A percentile compares a stretch with the other conserved stretches of the same genome.
These are phyloP conservation scores for Gymnopithys bicolor DNA, from an alignment of 2,797 vertebrate species.

Conservation along the genomic window DNA sequence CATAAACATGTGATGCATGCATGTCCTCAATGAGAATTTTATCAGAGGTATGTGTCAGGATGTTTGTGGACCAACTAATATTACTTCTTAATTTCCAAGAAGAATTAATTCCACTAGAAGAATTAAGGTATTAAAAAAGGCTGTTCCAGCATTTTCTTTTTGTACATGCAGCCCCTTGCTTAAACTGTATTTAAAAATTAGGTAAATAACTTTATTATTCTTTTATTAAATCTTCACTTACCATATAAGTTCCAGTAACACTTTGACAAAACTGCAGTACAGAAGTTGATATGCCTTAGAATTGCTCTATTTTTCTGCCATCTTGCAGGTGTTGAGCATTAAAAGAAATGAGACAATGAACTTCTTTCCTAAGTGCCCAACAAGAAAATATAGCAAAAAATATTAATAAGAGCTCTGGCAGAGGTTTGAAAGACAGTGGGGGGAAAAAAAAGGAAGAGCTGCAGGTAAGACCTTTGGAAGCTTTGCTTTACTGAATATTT, in stretches of 20 bases:
- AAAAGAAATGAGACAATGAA: not conserved
- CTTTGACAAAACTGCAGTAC: not conserved
- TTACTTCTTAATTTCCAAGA: not conserved
- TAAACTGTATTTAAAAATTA: not conserved
- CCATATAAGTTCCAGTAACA: not conserved
- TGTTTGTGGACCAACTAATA: not conserved
- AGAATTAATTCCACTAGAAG: not conserved
- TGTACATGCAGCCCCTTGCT: not conserved
- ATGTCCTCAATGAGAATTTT: not conserved
- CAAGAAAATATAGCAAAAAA: not conserved
- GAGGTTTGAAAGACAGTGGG: not conserved
- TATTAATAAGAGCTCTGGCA: not conserved
- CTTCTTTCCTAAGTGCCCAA: not conserved
- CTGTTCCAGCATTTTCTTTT: not conserved
- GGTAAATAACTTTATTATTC: not conserved
- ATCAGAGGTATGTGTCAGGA: not conserved
- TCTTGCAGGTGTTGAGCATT: not conserved
- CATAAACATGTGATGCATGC: not conserved
- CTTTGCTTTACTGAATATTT: constrained; percentile 67
- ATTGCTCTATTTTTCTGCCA: not conserved
- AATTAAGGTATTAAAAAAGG: not conserved
- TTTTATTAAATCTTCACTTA: not conserved
- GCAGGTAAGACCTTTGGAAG: constrained; percentile 10
- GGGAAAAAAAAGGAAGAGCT: not conserved
- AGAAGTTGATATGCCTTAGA: not conserved